phyloP scores from a whole-genome alignment of 2,113 vertebrate genomes.

The Canis aureus region DNA sequence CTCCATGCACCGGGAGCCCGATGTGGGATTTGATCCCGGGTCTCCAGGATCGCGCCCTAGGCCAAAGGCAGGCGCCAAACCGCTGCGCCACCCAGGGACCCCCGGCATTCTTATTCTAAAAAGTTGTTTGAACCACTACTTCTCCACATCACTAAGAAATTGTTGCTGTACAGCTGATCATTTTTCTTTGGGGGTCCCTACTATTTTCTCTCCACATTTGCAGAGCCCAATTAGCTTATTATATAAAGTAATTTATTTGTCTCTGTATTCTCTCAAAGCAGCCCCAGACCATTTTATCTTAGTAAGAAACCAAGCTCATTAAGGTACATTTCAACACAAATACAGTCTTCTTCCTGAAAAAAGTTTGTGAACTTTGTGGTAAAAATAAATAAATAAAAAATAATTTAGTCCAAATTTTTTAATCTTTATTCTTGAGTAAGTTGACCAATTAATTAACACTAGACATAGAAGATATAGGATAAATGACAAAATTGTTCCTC shows the following conservation, averaged over 20 bases:
- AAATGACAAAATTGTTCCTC: background rate
- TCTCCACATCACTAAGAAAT: background rate
- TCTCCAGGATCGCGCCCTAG: too few species aligned
- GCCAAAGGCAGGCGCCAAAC: too few species aligned
- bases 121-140: background rate
- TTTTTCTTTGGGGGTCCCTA: background rate
- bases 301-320: background rate
- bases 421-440: constrained; percentile 4
- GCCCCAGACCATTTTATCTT: background rate
- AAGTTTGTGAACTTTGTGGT: background rate
- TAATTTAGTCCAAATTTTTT: background rate
- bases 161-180: background rate
- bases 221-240: background rate
- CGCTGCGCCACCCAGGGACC: too few species aligned
- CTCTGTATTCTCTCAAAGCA: background rate
- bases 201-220: background rate
- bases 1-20: too few species aligned
- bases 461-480: background rate
- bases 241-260: background rate
- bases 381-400: background rate
- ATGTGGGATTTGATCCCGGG: too few species aligned
- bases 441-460: background rate
- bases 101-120: background rate
- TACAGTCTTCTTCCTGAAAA: background rate
- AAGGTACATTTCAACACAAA: background rate